Percentiles rank a stretch among this genome's conserved stretches.
These are phyloP conservation scores for Agrochola lota DNA, from an alignment of 2,888 invertebrate species.

Conservation along the genomic window DNA sequence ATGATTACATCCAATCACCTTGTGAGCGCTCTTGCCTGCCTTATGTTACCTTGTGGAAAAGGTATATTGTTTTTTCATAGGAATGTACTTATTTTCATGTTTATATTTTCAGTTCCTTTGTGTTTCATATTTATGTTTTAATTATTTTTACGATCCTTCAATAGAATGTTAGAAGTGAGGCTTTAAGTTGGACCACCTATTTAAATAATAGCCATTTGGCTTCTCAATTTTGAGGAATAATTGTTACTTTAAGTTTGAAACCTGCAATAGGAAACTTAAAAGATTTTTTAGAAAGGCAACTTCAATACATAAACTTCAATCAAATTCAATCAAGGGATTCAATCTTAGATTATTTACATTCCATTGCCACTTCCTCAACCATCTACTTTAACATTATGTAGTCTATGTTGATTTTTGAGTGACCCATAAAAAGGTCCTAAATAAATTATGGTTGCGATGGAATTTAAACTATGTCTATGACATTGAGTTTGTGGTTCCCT, in stretches of 20 bases:
- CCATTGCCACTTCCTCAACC: neutral
- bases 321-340: conserved; percentile 4
- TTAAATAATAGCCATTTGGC: conserved; percentile 70
- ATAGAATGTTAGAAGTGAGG: conserved; percentile 73
- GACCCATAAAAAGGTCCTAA: neutral
- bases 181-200: conserved; percentile 83
- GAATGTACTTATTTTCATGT: conserved; percentile 76
- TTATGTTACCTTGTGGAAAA: conserved; percentile 78
- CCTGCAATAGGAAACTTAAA: neutral
- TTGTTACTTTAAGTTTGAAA: conserved; percentile 48
- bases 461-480: neutral
- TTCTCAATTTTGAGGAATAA: conserved; percentile 65
- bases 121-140: conserved; percentile 61
- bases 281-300: neutral
- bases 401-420: conserved; percentile 3
- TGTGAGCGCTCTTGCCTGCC: conserved; percentile 84
- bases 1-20: conserved; percentile 67
- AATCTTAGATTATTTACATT: conserved; percentile 8
- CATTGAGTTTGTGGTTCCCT: neutral
- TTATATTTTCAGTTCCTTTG: conserved; percentile 57
- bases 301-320: conserved; percentile 55
- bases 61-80: conserved; percentile 71
- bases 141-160: conserved; percentile 71
- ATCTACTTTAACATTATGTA: conserved; percentile 1
- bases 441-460: neutral